phyloP scores from a whole-genome alignment of 2,797 vertebrate species.

The Linurgus olivaceus region DNA sequence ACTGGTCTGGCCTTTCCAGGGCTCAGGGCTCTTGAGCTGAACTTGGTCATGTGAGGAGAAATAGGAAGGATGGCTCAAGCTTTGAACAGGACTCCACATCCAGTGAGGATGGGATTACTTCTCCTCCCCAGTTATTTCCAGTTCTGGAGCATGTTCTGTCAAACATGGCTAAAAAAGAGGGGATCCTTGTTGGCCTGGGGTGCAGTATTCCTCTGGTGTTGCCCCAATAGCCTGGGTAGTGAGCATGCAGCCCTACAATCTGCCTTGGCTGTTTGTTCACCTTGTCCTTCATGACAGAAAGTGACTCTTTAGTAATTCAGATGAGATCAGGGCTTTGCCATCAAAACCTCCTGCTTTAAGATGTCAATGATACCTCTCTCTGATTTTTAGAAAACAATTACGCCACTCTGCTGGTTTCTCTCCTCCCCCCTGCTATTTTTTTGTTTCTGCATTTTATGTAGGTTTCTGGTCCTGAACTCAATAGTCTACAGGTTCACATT shows the following conservation, averaged over 20 bases:
- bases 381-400: neutral
- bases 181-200: neutral
- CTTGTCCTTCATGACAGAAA: neutral
- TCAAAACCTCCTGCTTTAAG: neutral
- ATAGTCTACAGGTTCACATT: neutral
- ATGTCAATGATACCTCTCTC: neutral
- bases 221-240: neutral
- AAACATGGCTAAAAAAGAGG: neutral
- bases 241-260: neutral
- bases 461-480: neutral
- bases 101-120: neutral
- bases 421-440: fast-evolving
- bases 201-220: neutral
- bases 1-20: neutral
- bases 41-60: fast-evolving
- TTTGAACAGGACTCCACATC: neutral
- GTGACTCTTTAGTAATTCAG: neutral
- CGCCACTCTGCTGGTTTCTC: neutral
- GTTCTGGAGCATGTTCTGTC: neutral
- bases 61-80: neutral
- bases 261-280: neutral
- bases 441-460: neutral
- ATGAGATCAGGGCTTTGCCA: neutral
- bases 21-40: neutral
- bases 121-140: neutral